Evolutionary conservation across 2,113 vertebrate species (phyloP).

Genomic region (Indicator indicator): DNA sequence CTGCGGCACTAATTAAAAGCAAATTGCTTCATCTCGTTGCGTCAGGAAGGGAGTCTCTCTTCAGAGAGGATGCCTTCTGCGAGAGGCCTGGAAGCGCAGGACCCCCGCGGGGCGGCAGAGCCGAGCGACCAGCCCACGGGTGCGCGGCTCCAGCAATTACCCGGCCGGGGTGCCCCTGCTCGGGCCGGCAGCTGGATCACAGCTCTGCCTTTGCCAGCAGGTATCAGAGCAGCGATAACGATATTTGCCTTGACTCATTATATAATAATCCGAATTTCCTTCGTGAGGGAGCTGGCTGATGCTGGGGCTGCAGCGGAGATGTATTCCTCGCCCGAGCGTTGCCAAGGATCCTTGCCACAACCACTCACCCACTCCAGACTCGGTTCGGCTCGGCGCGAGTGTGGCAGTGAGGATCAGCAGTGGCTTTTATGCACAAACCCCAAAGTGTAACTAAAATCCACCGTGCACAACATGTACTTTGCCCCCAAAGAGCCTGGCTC

Average conservation of each 20-base stretch:
- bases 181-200: not conserved
- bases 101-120: not conserved
- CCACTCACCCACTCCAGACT: rapidly evolving
- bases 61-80: constrained; percentile 22
- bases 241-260: not conserved
- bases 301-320: not conserved
- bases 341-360: not conserved
- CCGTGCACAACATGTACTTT: rapidly evolving
- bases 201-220: not conserved
- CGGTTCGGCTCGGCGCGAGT: rapidly evolving
- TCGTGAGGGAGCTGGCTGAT: not conserved
- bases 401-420: rapidly evolving
- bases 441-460: not conserved
- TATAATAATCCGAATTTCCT: not conserved
- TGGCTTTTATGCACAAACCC: not conserved
- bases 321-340: not conserved
- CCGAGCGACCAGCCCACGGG: not conserved
- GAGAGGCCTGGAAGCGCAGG: not conserved
- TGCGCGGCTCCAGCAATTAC: not conserved
- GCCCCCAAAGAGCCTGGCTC: rapidly evolving
- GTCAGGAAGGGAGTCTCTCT: constrained; percentile 34
- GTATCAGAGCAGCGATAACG: not conserved
- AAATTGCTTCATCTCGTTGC: constrained; percentile 69
- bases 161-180: not conserved
- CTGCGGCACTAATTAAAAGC: constrained; percentile 74